Evolutionary conservation across 2,888 invertebrate species (phyloP), one percentile per base, ranked within the genome.

Genomic region (Oxystoma pomonae): DNA sequence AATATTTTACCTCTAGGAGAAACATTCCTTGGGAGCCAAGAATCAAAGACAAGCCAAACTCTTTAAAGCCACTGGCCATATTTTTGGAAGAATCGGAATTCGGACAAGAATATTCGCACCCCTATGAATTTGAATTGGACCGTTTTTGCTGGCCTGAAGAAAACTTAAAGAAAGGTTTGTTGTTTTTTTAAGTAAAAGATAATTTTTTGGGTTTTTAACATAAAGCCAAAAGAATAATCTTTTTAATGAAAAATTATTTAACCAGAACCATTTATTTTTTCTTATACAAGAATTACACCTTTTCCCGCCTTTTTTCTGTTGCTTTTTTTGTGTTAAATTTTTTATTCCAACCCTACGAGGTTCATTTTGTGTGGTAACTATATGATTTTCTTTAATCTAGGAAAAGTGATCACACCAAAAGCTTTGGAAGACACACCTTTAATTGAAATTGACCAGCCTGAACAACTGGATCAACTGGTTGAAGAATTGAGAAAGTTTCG

Each of bases 1-100:
- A n/a, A n/a, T n/a, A n/a, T n/a, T n/a, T n/a, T n/a, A n/a, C 12
- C 3, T 35, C 12, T 35, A 35, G 88, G 1, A 80, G 84, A 1
- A 78, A 78, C 2, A 84, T 81, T 59, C 87, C 95, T 0, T 98
- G 96, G 87, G 83, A 88, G 58, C 97, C 97, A 0, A 85, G 87
- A 71, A 87, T 98, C 58, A 89, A 85, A 58, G 88, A 91, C 21
- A 98, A 98, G 77, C 96, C 95, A 0, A 93, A 98, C 81, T 89
- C 91, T 5, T 76, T 93, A 12, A 91, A 90, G 74, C 94, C 96
- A 0, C 81, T 95, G 9, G 87, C 91, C 0, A 80, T 94, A 60
- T 84, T 88, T 65, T 83, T 90, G 0, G 87, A 92, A 68, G 87
- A 88, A 73, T 85, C 85, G 63, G 88, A 87, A 1, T 80, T 84